A percentile compares a stretch with the other conserved stretches of the same genome.
Conservation (phyloP, 2,797 vertebrate genomes). For the Perodicticus potto region DNA sequence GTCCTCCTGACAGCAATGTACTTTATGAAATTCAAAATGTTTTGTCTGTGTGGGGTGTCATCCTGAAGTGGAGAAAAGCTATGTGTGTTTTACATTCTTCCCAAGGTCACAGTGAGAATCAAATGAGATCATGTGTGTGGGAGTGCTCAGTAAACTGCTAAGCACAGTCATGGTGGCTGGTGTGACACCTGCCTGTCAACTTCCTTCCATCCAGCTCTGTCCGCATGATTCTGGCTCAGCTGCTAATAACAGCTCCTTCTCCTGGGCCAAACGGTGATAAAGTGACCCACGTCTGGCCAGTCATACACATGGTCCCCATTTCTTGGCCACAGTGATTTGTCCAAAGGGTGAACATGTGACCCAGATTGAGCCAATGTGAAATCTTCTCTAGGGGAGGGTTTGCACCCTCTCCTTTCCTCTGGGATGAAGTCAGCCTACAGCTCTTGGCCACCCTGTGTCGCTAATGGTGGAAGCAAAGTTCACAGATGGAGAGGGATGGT, state of each 20-base stretch:
- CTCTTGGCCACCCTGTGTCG: background rate
- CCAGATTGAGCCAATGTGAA: background rate
- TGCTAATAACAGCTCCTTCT: background rate
- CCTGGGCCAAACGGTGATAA: background rate
- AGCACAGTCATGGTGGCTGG: background rate
- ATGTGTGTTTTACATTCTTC: background rate
- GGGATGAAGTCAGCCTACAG: background rate
- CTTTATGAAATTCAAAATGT: background rate
- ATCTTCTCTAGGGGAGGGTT: background rate
- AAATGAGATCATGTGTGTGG: fast-evolving
- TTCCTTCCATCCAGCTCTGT: background rate
- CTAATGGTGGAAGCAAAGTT: background rate
- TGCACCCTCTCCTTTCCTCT: background rate
- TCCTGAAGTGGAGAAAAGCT: background rate
- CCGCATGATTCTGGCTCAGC: background rate
- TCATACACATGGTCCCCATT: background rate
- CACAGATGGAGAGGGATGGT: background rate
- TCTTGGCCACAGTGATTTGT: background rate
- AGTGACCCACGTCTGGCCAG: background rate
- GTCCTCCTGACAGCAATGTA: background rate
- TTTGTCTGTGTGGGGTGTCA: background rate
- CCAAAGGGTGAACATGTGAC: background rate
- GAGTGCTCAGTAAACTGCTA: background rate
- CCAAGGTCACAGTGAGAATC: background rate
- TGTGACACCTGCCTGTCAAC: background rate